Percentiles rank a stretch among this genome's conserved stretches.
These are phyloP conservation scores for Cryptomyrus ogoouensis DNA, from an alignment of 2,113 vertebrate genomes.

Conservation along the genomic window DNA sequence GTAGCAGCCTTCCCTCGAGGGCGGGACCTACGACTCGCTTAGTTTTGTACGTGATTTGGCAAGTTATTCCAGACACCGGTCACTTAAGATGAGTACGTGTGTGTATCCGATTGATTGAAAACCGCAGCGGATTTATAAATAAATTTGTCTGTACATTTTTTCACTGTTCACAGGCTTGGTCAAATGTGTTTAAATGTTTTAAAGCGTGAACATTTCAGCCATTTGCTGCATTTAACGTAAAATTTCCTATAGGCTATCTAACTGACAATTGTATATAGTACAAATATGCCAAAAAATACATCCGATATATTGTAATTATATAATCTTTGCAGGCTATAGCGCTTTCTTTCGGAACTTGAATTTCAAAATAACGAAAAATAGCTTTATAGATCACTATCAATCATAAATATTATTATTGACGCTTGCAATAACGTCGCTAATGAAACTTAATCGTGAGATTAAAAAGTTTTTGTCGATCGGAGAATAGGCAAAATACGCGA, in stretches of 20 bases:
- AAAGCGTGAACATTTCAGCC: not conserved
- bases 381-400: not conserved
- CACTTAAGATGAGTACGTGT: not conserved
- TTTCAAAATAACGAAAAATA: not conserved
- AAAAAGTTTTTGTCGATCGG: not conserved
- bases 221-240: not conserved
- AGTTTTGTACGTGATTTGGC: constrained; percentile 62
- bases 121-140: not conserved
- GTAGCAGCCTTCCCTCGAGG: constrained; percentile 27
- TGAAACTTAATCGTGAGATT: not conserved
- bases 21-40: constrained; percentile 52
- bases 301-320: not conserved
- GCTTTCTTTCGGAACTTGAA: not conserved
- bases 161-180: not conserved
- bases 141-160: not conserved
- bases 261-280: not conserved
- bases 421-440: not conserved
- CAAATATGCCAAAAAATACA: not conserved
- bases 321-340: not conserved
- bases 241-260: not conserved
- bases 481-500: not conserved
- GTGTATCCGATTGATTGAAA: not conserved
- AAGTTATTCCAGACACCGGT: constrained; percentile 36
- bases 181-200: not conserved
- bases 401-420: no score